phyloP scores from a whole-genome alignment of 2,797 vertebrate genomes.

The Urocyon cinereoargenteus region DNA sequence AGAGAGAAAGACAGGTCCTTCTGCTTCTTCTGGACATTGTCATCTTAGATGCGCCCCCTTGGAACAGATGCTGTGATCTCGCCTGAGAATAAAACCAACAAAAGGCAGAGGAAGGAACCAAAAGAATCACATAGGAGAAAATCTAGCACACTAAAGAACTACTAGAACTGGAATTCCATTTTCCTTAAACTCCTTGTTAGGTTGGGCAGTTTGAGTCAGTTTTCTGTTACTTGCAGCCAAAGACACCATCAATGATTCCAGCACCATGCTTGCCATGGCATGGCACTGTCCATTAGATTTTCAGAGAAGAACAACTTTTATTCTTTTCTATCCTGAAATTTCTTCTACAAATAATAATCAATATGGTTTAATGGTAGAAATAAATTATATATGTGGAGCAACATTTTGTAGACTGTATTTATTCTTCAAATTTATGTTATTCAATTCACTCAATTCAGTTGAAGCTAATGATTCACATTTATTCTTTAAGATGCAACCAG shows the following conservation, averaged over 20 bases:
- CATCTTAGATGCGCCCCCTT: background rate
- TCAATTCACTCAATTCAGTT: background rate
- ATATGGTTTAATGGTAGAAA: constrained; percentile 15
- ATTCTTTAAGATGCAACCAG: background rate
- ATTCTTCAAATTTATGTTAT: constrained; percentile 10
- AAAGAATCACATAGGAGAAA: background rate
- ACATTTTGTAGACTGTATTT: background rate
- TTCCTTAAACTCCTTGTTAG: background rate
- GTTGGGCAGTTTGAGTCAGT: background rate
- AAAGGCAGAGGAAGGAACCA: background rate
- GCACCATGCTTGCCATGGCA: background rate
- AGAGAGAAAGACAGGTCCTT: background rate
- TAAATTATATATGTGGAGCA: background rate
- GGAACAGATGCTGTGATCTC: background rate
- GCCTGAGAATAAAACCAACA: background rate
- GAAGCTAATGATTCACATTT: background rate
- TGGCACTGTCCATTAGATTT: background rate
- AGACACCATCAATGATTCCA: background rate
- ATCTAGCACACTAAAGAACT: background rate
- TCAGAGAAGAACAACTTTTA: background rate
- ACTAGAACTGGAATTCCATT: background rate
- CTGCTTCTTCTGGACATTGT: background rate
- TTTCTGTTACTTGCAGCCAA: background rate
- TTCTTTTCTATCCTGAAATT: background rate
- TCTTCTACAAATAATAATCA: background rate